phyloP scores from a whole-genome alignment of 1,140 invertebrate genomes.

The Drosophila grimshawi region DNA sequence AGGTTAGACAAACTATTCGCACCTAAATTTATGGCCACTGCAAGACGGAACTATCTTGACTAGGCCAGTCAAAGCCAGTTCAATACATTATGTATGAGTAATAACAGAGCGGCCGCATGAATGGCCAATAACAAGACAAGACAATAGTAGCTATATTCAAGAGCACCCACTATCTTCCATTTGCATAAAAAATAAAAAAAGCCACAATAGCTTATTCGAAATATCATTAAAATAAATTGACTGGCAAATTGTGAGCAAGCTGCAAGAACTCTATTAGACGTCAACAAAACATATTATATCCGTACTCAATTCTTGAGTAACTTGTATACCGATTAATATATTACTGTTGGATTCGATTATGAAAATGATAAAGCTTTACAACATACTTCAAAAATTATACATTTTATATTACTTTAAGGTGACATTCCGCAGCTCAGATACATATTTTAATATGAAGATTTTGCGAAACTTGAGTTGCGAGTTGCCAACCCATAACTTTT shows the following conservation, averaged over 20 bases:
- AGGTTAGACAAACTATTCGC: constrained; percentile 82
- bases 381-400: neutral
- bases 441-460: constrained; percentile 1
- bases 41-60: constrained; percentile 72
- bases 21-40: constrained; percentile 75
- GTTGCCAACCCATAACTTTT: neutral
- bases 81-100: constrained; percentile 75
- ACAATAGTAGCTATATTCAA: constrained; percentile 68
- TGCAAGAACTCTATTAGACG: neutral
- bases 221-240: constrained; percentile 51
- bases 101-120: constrained; percentile 64
- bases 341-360: too few relatives aligned
- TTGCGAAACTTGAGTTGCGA: neutral
- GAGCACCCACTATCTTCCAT: constrained; percentile 75
- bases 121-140: constrained; percentile 63
- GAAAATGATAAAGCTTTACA: too few relatives aligned
- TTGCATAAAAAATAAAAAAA: constrained; percentile 61
- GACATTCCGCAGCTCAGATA: neutral
- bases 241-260: constrained; percentile 9
- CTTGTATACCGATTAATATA: too few relatives aligned
- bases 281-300: neutral
- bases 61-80: constrained; percentile 36
- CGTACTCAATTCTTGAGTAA: too few relatives aligned
- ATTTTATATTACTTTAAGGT: constrained; percentile 2
- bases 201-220: constrained; percentile 45